Conservation (phyloP, 2,888 invertebrate species). For the Uloborus plumipes region DNA sequence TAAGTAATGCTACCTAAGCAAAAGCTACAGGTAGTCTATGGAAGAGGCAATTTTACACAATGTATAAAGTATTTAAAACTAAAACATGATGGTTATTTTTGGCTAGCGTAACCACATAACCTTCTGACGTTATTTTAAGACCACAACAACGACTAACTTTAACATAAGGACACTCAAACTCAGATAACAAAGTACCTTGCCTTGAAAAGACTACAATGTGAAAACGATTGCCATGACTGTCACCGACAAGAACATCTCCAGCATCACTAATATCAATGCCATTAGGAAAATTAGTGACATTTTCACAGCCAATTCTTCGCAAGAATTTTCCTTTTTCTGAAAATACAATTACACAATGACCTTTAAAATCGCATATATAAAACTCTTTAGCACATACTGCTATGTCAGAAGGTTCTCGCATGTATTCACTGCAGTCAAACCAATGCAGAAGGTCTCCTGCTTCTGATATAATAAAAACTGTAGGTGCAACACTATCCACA, state of each 20-base stretch:
- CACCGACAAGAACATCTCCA: constrained; percentile 95
- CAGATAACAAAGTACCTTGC: constrained; percentile 73
- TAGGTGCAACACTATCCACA: constrained; percentile 96
- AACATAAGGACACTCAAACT: constrained; percentile 95
- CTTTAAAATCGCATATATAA: constrained; percentile 98
- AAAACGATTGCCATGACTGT: constrained; percentile 97
- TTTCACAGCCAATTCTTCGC: constrained; percentile 94
- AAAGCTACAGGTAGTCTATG: constrained; percentile 61
- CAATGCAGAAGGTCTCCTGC: constrained; percentile 92
- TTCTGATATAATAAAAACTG: constrained; percentile 93
- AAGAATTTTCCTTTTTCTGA: constrained; percentile 93
- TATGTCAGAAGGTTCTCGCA: constrained; percentile 97
- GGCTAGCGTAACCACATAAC: constrained; percentile 94
- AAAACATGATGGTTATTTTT: constrained; percentile 99
- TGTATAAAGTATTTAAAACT: constrained; percentile 93
- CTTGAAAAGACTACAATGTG: constrained; percentile 95
- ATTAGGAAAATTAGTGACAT: constrained; percentile 96
- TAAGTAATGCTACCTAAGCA: constrained; percentile 57
- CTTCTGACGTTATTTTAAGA: constrained; percentile 95
- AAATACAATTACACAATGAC: constrained; percentile 96
- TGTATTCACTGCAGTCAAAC: constrained; percentile 98
- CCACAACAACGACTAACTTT: constrained; percentile 99
- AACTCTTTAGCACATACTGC: constrained; percentile 85
- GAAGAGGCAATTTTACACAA: constrained; percentile 71
- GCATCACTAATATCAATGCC: constrained; percentile 98